Conservation (phyloP, 2,888 invertebrate genomes). For the Tenthredo amoena region DNA sequence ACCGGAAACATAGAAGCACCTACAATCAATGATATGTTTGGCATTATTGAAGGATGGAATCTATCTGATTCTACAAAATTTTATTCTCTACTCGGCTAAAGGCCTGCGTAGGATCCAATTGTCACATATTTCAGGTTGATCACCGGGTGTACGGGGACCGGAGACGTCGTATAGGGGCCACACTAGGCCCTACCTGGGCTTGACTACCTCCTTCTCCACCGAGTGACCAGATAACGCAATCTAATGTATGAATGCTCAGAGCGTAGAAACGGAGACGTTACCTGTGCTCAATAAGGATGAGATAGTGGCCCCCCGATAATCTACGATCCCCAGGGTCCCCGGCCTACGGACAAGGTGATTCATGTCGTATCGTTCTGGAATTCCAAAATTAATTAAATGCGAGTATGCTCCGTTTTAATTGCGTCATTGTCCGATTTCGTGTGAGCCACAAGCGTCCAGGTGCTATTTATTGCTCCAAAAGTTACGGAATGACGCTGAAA, state of each 20-base stretch:
- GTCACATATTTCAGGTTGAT: slow-evolving; percentile 50
- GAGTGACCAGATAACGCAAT: slow-evolving; percentile 73
- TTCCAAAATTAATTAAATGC: slow-evolving; percentile 55
- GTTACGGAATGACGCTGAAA: slow-evolving; percentile 38
- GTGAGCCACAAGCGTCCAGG: slow-evolving; percentile 2
- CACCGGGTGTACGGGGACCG: slow-evolving; percentile 31
- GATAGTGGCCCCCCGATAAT: slow-evolving; percentile 73
- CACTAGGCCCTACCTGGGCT: slow-evolving; percentile 32
- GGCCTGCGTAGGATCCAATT: slow-evolving; percentile 31
- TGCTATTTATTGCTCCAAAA: slow-evolving; percentile 44
- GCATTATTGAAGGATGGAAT: background rate
- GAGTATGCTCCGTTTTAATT: slow-evolving; percentile 53
- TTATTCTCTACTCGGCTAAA: background rate
- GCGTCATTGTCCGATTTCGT: slow-evolving; percentile 52
- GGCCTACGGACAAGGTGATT: slow-evolving; percentile 66
- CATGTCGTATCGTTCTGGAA: slow-evolving; percentile 59
- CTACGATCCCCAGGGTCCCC: slow-evolving; percentile 60
- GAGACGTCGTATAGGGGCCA: slow-evolving; percentile 38
- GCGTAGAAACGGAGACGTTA: slow-evolving; percentile 68
- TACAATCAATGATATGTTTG: background rate
- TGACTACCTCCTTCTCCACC: slow-evolving; percentile 65
- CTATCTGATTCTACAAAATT: slow-evolving; percentile 7
- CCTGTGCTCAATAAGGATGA: slow-evolving; percentile 71
- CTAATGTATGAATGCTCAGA: slow-evolving; percentile 73
- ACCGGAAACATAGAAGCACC: background rate